Conservation (phyloP, 1,140 invertebrate species). For the Drosophila mojavensis region DNA sequence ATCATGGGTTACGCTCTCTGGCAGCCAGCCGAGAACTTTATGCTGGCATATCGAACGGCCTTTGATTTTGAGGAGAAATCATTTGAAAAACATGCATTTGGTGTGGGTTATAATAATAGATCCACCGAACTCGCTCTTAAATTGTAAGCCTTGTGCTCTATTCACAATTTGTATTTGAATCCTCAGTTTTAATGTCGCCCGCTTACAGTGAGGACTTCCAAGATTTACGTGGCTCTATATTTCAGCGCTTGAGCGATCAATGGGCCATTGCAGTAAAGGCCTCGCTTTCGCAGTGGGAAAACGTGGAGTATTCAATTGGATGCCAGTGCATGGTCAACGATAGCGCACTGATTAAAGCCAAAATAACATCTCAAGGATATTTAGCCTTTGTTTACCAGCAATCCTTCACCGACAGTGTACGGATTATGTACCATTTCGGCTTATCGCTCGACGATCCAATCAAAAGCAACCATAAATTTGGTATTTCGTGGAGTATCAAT, state of each 20-base stretch:
- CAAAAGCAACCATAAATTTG: slow-evolving; percentile 46
- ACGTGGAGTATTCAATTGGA: slow-evolving; percentile 36
- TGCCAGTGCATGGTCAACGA: slow-evolving; percentile 49
- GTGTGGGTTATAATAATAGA: neutral
- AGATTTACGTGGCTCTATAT: slow-evolving; percentile 51
- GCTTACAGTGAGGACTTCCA: slow-evolving; percentile 54
- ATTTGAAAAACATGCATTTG: neutral
- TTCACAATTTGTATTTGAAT: neutral
- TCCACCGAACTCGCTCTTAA: neutral
- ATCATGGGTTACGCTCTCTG: neutral
- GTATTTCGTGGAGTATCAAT: slow-evolving; percentile 38
- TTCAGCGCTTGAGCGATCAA: slow-evolving; percentile 37
- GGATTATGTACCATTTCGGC: slow-evolving; percentile 52
- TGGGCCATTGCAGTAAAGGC: slow-evolving; percentile 50
- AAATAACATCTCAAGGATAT: slow-evolving; percentile 21
- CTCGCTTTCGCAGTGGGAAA: slow-evolving; percentile 20
- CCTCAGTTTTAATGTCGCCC: neutral
- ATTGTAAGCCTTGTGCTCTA: neutral
- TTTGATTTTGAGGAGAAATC: neutral
- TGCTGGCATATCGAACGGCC: neutral
- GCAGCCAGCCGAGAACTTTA: neutral
- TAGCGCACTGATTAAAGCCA: slow-evolving; percentile 41
- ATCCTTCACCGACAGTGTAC: slow-evolving; percentile 10
- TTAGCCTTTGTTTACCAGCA: slow-evolving; percentile 49
- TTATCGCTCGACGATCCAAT: slow-evolving; percentile 32